These are phyloP conservation scores for Sylvia atricapilla DNA, from an alignment of 2,113 vertebrate species.

Conservation along the genomic window DNA sequence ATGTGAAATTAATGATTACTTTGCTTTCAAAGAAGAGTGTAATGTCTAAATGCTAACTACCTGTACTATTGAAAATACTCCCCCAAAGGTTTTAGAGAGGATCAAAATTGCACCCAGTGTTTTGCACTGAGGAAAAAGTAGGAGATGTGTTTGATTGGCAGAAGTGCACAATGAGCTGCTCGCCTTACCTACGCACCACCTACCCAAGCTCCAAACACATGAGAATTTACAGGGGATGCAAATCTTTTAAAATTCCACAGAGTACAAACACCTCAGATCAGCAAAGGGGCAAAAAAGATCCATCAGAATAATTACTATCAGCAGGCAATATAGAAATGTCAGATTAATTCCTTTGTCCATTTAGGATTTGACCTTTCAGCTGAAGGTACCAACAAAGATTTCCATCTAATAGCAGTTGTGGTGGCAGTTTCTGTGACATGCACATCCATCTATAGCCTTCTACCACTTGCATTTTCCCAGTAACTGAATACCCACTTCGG, in stretches of 20 bases:
- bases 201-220: fast-evolving
- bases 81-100: background rate
- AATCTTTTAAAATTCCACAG: background rate
- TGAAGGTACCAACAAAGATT: background rate
- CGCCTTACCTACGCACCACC: background rate
- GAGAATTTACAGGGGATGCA: background rate
- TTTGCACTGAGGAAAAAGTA: background rate
- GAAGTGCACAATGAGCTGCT: background rate
- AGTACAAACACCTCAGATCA: background rate
- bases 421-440: background rate
- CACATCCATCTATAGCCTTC: background rate
- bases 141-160: background rate
- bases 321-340: background rate
- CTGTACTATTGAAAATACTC: background rate
- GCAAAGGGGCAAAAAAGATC: background rate
- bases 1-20: background rate
- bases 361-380: background rate
- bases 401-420: background rate
- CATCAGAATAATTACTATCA: background rate
- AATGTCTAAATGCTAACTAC: background rate
- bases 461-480: background rate
- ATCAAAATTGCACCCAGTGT: background rate
- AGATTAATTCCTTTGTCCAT: background rate
- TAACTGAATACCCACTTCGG: background rate
- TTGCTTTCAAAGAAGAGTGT: background rate